Base-by-base conservation (phyloP, 2,888 invertebrate species). In the Hirtodrosophila histrioides region DNA sequence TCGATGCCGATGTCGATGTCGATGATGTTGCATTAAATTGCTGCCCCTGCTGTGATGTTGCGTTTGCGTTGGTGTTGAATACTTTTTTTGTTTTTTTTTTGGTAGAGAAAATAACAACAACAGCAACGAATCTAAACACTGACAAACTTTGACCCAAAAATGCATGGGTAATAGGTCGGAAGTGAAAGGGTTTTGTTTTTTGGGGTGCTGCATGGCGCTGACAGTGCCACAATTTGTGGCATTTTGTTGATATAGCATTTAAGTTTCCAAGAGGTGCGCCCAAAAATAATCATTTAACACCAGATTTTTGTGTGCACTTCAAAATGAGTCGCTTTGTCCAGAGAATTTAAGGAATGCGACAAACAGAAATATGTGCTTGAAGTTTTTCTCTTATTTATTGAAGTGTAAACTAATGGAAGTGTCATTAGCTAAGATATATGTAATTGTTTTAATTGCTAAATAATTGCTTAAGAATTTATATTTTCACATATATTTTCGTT, bases 21-120 rank as follows among this genome's bases (percentile, higher is more conserved):
- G 62, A 83, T 86, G 83, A 79, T 82, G 83, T 79, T 86, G 82
- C 85, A 85, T 82, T 80, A 78, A 82, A 83, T 71, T 64, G 46
- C 12, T 60, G 63, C 72, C 65, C 74, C 82, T 57, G 74, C 79
- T 67, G 73, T 50, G 41, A 39, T 36, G 55, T 51, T 71, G 75
- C 73, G 74, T 82, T 77, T 3, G 75, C 65, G 73, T 72, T 75
- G 70, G 56, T 64, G 68, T 73, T 54, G 17, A 27, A 43, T 63
- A 4, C 5, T 27, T 27, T 27, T 27, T 27, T 27, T 27, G 3
- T 27, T 27, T 27, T 27, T 27, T 54, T 55, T 53, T 51, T 35
- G 35, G 51, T 40, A 51, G 46, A 53, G 48, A 50, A 53, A 58
- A 46, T 23, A 50, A 31, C 57, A 62, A 45, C 41, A 37, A 17